Evolutionary conservation across 2,797 vertebrate species (phyloP), one percentile per base, ranked within the genome.

Genomic region (Danio aesculapii): DNA sequence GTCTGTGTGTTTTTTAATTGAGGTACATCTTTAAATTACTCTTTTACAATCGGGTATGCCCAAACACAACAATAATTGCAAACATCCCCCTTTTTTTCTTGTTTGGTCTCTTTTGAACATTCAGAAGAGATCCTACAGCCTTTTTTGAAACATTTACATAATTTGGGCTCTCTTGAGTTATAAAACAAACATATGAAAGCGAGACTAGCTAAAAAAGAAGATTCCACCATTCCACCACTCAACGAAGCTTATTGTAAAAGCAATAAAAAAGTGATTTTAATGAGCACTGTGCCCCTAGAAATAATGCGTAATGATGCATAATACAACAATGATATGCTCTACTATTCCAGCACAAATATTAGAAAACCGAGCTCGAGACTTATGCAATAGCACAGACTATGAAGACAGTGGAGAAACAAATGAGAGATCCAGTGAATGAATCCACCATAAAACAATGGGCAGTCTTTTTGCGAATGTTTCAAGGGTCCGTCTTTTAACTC

Each of bases 291-390:
- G 19, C 55, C 44, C 19, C 19, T 61, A 21, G 72, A 74, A 74
- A 74, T 73, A 73, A 73, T 74, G 57, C 9, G 14, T 61, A 74
- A 61, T 49, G 72, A 74, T 74, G 72, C 72, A 61, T 74, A 59
- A 59, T 61, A 61, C 57, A 74, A 59, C 57, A 74, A 61, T 61
- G 57, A 61, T 74, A 61, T 39, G 44, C 72, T 50, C 44, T n/a
- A 61, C 43, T 61, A 16, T 11, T 49, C 19, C 14, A 47, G 57
- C 57, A 61, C 13, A 47, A 49, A 61, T 59, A 74, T 71, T 74
- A 49, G 17, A 76, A 53, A 63, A 62, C 58, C 16, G 17, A 58
- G 57, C 57, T 74, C 59, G 55, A 74, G 43, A 46, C 17, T 59
- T 17, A 14, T 55, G 61, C 21, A 17, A 59, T 17, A 53, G 61